Percentiles rank a stretch among this genome's conserved stretches.
Conservation (phyloP, 2,113 vertebrate genomes). For the Bos javanicus region DNA sequence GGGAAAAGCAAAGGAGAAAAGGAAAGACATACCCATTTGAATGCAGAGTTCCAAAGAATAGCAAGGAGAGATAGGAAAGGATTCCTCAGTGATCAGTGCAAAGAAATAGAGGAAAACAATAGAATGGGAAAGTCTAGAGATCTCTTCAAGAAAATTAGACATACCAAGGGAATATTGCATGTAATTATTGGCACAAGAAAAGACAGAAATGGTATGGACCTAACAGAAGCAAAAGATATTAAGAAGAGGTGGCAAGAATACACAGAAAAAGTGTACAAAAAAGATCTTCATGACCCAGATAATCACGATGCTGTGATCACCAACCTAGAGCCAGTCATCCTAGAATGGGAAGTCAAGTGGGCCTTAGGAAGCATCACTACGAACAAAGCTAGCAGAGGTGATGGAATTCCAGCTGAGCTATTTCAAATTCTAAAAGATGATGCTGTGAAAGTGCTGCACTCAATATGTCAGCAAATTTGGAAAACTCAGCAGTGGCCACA, state of each 20-base stretch:
- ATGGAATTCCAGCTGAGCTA: background rate
- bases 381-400: background rate
- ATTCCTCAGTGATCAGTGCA: background rate
- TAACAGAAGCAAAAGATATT: background rate
- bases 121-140: background rate
- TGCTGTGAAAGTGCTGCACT: background rate
- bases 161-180: background rate
- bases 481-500: background rate
- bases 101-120: background rate
- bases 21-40: background rate
- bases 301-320: background rate
- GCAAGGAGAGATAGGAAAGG: background rate
- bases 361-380: background rate
- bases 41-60: background rate
- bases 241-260: background rate
- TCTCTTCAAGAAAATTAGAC: background rate
- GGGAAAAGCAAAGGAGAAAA: background rate
- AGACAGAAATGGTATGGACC: background rate
- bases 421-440: background rate
- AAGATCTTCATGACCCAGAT: background rate
- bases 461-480: background rate
- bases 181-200: background rate
- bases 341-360: background rate
- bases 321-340: background rate
- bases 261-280: background rate